phyloP scores from a whole-genome alignment of 2,113 vertebrate species.

The Cavia porcellus region DNA sequence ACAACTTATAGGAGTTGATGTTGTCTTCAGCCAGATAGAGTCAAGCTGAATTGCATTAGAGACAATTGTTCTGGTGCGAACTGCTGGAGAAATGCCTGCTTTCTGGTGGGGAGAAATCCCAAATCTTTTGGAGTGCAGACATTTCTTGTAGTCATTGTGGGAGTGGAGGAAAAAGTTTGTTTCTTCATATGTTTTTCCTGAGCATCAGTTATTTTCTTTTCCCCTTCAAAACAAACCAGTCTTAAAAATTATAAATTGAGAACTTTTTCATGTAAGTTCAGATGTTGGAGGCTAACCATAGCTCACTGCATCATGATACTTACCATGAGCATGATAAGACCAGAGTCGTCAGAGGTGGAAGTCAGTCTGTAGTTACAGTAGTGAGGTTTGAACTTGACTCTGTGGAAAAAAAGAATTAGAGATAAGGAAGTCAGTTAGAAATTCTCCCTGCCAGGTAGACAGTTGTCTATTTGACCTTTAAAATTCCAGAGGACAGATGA shows the following conservation, averaged over 20 bases:
- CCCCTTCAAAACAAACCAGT: background rate
- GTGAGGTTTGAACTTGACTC: slow-evolving; percentile 5
- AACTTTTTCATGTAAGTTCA: background rate
- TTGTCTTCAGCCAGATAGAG: background rate
- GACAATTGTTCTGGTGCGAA: background rate
- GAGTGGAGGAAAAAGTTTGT: background rate
- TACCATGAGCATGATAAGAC: background rate
- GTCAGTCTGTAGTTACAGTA: background rate
- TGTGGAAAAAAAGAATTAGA: slow-evolving; percentile 7
- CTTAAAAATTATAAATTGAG: background rate
- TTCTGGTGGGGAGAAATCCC: background rate
- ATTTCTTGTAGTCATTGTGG: background rate
- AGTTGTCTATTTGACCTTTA: slow-evolving; percentile 62
- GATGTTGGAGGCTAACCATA: background rate
- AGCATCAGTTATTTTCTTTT: background rate
- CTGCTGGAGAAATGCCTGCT: background rate
- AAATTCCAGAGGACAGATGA: background rate
- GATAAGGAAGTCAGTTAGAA: slow-evolving; percentile 45
- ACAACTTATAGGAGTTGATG: background rate
- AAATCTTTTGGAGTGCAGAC: background rate
- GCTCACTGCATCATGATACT: background rate
- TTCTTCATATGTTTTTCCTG: background rate
- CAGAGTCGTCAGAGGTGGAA: background rate
- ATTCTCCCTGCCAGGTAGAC: background rate
- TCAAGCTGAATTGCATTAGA: background rate